A percentile compares a stretch with the other conserved stretches of the same genome.
These are phyloP conservation scores for Microcebus jonahi DNA, from an alignment of 2,113 vertebrate species.

Conservation along the genomic window DNA sequence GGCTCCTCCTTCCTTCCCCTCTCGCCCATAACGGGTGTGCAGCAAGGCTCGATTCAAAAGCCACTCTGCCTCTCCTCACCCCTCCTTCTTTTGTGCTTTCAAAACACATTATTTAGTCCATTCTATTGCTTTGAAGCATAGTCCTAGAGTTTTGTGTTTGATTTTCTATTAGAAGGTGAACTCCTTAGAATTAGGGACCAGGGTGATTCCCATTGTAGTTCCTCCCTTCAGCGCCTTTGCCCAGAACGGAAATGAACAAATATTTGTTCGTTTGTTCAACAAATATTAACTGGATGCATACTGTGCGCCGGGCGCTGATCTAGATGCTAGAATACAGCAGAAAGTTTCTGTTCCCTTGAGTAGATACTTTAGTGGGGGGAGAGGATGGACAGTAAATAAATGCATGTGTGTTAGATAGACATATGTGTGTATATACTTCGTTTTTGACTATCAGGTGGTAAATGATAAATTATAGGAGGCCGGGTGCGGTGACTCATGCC, in stretches of 20 bases:
- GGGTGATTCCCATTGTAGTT: not conserved
- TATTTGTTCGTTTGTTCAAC: not conserved
- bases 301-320: not conserved
- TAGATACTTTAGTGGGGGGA: not conserved
- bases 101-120: not conserved
- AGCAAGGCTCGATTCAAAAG: not conserved
- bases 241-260: not conserved
- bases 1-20: not conserved
- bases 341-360: not conserved
- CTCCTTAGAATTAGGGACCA: not conserved
- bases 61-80: not conserved
- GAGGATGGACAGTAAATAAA: not conserved
- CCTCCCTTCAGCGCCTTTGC: not conserved
- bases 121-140: not conserved
- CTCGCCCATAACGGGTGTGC: not conserved
- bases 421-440: not conserved
- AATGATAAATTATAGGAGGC: not conserved
- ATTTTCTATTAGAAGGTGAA: not conserved
- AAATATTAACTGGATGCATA: not conserved
- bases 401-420: not conserved
- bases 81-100: not conserved
- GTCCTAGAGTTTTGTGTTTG: not conserved
- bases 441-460: not conserved
- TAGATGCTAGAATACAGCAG: not conserved
- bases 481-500: rapidly evolving